Base-by-base conservation (phyloP, 2,888 invertebrate genomes). In the Sesamia inferens region DNA sequence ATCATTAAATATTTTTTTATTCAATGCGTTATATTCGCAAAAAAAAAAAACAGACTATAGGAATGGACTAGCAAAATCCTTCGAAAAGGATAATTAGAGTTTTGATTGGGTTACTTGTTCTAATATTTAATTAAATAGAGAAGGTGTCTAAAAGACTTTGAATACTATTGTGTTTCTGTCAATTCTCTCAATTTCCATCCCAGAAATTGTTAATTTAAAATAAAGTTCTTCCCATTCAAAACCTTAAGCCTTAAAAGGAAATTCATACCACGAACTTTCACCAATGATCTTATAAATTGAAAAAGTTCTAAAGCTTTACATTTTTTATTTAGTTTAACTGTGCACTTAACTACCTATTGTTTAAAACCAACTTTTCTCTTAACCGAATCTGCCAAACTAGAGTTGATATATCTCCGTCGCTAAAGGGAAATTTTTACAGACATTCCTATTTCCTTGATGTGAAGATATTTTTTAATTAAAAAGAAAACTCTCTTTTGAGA, bases 241-340 rank as follows among this genome's bases (percentile, higher is more conserved):
- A 68, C 42, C 22, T 57, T 71, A 67, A 76, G 24, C 59, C 71
- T 39, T 14, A 24, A 73, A 74, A 76, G 76, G 71, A 69, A 71
- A 83, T 76, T 54, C 61, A 24, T 62, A 54, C 61, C 66, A 57
- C 42, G 51, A 76, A 68, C 68, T 71, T 78, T 65, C 64, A 75
- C 51, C 67, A 75, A 77, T 77, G 69, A 79, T 75, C 55, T 66
- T 69, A 59, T 68, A 79, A 83, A 84, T 75, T 81, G 76, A 65
- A 71, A 77, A 81, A 79, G 68, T 84, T 84, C 47, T 24, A 64
- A 74, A 63, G 48, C 39, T 69, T 71, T 63, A 61, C 68, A 39
- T 71, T 75, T 77, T 73, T 71, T 80, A 78, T 80, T 74, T 76
- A 68, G 63, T 39, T 76, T 82, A 16, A 31, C 42, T 19, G 48